Conservation (phyloP, 2,797 vertebrate genomes). For the Columba guinea region DNA sequence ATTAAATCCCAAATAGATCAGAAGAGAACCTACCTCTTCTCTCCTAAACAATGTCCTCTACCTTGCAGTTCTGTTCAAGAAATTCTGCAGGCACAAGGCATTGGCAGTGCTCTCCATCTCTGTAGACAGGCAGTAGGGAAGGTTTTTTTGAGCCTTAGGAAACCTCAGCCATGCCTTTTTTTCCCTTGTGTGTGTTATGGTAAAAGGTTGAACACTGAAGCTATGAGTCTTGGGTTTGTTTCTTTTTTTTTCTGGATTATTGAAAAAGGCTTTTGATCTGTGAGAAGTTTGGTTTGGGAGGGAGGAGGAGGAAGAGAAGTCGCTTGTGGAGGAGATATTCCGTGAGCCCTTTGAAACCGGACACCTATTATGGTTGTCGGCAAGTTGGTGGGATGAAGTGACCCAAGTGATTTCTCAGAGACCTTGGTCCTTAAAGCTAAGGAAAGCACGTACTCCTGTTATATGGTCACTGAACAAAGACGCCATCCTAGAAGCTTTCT, state of each 20-base stretch:
- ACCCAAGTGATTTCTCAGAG: constrained; percentile 1
- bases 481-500: neutral
- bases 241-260: neutral
- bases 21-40: neutral
- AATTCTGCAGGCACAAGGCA: neutral
- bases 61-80: neutral
- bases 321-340: constrained; percentile 3
- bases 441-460: neutral
- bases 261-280: constrained; percentile 32
- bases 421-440: neutral
- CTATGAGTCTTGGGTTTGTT: neutral
- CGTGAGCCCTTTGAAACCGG: constrained; percentile 57
- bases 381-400: neutral
- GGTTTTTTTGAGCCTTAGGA: neutral
- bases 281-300: neutral
- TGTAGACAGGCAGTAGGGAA: neutral
- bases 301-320: neutral
- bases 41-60: neutral
- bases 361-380: constrained; percentile 58
- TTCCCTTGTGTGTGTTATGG: fast-evolving
- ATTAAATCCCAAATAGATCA: neutral
- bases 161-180: neutral
- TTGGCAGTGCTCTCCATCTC: neutral
- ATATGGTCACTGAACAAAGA: constrained; percentile 26
- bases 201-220: neutral